Percentiles rank a stretch among this genome's conserved stretches.
Evolutionary conservation across 2,797 vertebrate genomes (phyloP).

Genomic region (Borostomias antarcticus): DNA sequence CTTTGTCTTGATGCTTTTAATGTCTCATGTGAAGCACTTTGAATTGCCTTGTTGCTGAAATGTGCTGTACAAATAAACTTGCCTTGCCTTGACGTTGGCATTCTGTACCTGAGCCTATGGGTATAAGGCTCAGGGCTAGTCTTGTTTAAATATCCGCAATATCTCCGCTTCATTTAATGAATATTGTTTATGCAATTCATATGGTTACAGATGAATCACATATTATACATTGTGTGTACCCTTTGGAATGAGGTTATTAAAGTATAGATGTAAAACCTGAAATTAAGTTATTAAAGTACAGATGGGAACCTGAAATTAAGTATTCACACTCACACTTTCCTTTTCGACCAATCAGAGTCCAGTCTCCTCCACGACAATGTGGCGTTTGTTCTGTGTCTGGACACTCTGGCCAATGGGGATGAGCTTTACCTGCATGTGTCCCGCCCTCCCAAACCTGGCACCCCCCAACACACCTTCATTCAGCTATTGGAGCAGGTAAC

Average conservation of each 20-base stretch:
- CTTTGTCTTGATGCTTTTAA: too few species aligned
- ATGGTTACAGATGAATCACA: not conserved
- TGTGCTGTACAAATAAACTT: too few species aligned
- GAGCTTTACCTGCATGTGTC: slow-evolving; percentile 79
- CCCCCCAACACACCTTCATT: slow-evolving; percentile 69
- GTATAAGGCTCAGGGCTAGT: not conserved
- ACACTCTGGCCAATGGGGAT: slow-evolving; percentile 76
- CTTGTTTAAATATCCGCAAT: not conserved
- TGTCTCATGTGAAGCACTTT: too few species aligned
- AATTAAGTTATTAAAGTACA: too few species aligned
- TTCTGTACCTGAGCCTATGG: not conserved
- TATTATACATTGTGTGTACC: not conserved
- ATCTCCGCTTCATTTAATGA: not conserved
- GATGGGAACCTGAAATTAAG: not conserved
- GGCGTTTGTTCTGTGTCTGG: slow-evolving; percentile 81
- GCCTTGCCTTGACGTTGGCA: too few species aligned
- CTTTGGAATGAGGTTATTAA: not conserved
- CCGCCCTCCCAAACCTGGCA: slow-evolving; percentile 73
- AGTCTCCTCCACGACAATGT: slow-evolving; percentile 83
- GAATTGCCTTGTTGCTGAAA: too few species aligned
- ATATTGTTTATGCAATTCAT: not conserved
- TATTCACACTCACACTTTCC: slow-evolving; percentile 1
- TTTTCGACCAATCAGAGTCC: slow-evolving; percentile 65
- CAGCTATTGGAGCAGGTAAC: slow-evolving; percentile 76
- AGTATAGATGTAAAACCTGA: not conserved